These are phyloP conservation scores for Perca schrenkii DNA, from an alignment of 2,113 vertebrate species.

Conservation along the genomic window DNA sequence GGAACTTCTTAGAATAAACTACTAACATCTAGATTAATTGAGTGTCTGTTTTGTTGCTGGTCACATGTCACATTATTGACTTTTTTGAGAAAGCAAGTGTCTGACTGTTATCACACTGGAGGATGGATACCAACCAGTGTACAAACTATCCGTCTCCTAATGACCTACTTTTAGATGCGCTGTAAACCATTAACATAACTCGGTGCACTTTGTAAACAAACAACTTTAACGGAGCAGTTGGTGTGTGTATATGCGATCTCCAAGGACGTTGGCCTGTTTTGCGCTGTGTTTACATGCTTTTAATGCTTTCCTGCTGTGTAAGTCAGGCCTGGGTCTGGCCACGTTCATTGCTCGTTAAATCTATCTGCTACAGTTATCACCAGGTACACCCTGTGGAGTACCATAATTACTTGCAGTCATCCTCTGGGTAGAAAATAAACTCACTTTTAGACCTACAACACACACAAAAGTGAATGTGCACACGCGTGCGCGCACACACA, in stretches of 20 bases:
- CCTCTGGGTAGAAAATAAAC: constrained; percentile 57
- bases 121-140: neutral
- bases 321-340: constrained; percentile 25
- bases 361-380: constrained; percentile 73
- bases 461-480: neutral
- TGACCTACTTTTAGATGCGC: constrained; percentile 43
- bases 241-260: neutral
- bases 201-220: constrained; percentile 52
- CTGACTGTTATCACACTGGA: neutral
- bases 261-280: constrained; percentile 17
- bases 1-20: neutral
- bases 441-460: constrained; percentile 14
- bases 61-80: neutral
- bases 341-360: constrained; percentile 64
- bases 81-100: neutral
- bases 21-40: too few relatives aligned
- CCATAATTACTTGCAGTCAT: constrained; percentile 66
- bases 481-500: neutral
- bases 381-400: constrained; percentile 61
- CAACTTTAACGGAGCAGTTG: constrained; percentile 48
- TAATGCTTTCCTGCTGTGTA: constrained; percentile 52
- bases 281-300: constrained; percentile 53
- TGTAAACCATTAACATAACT: constrained; percentile 39
- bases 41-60: neutral
- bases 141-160: neutral